Evolutionary conservation across 1,140 invertebrate species (phyloP).

Genomic region (Akabosia matsudoensis): DNA sequence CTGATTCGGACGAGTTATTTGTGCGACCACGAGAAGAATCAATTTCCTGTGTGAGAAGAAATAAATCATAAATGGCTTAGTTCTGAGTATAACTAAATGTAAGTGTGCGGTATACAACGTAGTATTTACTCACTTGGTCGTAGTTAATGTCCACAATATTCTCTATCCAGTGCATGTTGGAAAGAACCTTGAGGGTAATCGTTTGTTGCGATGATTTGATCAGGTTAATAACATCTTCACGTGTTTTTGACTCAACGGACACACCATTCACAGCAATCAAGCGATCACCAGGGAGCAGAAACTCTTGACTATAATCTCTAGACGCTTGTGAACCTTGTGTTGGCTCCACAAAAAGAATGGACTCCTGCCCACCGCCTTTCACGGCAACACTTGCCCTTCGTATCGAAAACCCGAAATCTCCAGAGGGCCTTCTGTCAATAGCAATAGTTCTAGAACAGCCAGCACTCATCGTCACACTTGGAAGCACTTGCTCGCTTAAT

Average conservation of each 20-base stretch:
- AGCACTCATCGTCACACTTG: not conserved
- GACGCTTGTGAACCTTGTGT: slow-evolving; percentile 66
- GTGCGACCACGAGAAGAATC: not conserved
- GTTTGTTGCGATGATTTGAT: slow-evolving; percentile 78
- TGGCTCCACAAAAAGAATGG: slow-evolving; percentile 89
- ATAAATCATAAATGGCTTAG: too few species aligned
- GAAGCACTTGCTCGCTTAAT: slow-evolving; percentile 32
- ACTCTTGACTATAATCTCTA: slow-evolving; percentile 62
- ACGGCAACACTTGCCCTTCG: slow-evolving; percentile 70
- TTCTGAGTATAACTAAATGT: not conserved
- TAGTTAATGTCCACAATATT: slow-evolving; percentile 37
- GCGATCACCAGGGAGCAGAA: slow-evolving; percentile 82
- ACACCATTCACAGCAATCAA: slow-evolving; percentile 86
- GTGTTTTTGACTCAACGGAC: slow-evolving; percentile 74
- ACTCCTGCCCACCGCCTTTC: slow-evolving; percentile 57
- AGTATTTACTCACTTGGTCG: slow-evolving; percentile 37
- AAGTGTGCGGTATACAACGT: too few species aligned
- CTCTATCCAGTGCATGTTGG: slow-evolving; percentile 40
- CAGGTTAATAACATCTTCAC: slow-evolving; percentile 90
- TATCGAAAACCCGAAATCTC: slow-evolving; percentile 91
- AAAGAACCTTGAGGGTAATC: slow-evolving; percentile 68
- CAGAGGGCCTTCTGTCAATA: slow-evolving; percentile 67
- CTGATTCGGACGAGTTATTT: slow-evolving; percentile 1
- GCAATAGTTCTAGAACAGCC: slow-evolving; percentile 33
- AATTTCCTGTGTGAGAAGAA: not conserved